Evolutionary conservation across 2,888 invertebrate genomes (phyloP), one percentile per base, ranked within the genome.

Genomic region (Liopterus haemorrhoidalis): DNA sequence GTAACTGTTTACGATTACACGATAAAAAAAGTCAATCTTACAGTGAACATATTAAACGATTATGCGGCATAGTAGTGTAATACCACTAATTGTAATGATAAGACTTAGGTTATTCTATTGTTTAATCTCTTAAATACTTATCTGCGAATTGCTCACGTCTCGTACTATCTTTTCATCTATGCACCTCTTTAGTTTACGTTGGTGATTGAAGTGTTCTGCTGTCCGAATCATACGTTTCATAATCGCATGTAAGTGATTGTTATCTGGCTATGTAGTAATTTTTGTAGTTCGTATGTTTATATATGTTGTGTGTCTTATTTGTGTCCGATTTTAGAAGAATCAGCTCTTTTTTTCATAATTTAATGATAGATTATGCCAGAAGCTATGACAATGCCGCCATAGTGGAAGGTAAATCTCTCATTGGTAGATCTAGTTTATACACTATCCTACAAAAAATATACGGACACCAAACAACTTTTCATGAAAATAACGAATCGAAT

Each of bases 81-180:
- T 35, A 44, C 48, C 43, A 48, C 33, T 22, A 28, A 35, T 24
- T 30, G 11, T 36, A 37, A 36, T 21, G 25, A 37, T 42, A 25
- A 32, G 33, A 49, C 44, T 53, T 52, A 54, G 49, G 51, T 54
- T 52, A 50, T 46, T 45, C 38, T 42, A 38, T 41, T 44, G 39
- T 46, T 48, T 46, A 42, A 51, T 45, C 51, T 54, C 41, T 49
- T n/a, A n/a, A n/a, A 52, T 35, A 56, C 55, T 53, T 54, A 54
- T 54, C 53, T 57, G 52, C 57, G 56, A 58, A 54, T 57, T 56
- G 57, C 57, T 59, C 57, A 55, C 55, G 52, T 49, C 52, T 49
- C 41, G 33, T 44, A 37, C 43, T 48, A 47, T 52, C 45, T 50
- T 52, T 52, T 51, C 53, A 49, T 53, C 55, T 55, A 31, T 51